Base-by-base conservation (phyloP, 2,888 invertebrate species). In the Volucella bombylans region DNA sequence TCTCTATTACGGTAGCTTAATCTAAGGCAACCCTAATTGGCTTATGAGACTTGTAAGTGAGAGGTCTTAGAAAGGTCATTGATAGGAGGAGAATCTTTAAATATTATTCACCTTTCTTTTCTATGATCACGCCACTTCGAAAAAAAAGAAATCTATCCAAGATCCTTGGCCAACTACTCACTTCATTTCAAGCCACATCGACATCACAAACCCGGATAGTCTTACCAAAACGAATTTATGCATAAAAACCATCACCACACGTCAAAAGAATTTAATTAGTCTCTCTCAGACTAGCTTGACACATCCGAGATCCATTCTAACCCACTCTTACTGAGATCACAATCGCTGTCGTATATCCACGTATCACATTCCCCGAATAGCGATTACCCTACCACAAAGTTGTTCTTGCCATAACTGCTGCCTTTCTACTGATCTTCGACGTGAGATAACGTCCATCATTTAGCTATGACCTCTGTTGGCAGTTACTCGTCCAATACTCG, bases 191-290 rank as follows among this genome's bases (percentile, higher is more conserved):
- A 23, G 18, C 18, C 18, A 23, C 2, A 2, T 31, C 31, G 31
- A 31, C 31, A 31, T 31, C 31, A 31, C 6, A 31, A 31, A 31
- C 31, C 6, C 4, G 31, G 0, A 23, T 2, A 23, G 2, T 23
- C 18, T 23, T 23, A 15, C 31, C 72, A 45, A 73, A 52, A 65
- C n/a, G 67, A 59, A 67, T 59, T 76, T 76, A 72, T 14, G 59
- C 31, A 31, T 31, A 31, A 62, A 54, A 52, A 64, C 43, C 79
- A 83, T 83, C 69, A 80, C 54, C 83, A 83, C 74, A 79, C n/a
- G n/a, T 80, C 69, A 62, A 52, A 47, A 57, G 65, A 76, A 81
- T 81, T 85, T 81, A 85, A 81, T 85, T 76, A 79, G 71, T 8
- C 69, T 10, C 57, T 23, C 31, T 55, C 31, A 50, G 31, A 38